Base-by-base conservation (phyloP, 2,797 vertebrate species). In the Etheostoma nigrum region DNA sequence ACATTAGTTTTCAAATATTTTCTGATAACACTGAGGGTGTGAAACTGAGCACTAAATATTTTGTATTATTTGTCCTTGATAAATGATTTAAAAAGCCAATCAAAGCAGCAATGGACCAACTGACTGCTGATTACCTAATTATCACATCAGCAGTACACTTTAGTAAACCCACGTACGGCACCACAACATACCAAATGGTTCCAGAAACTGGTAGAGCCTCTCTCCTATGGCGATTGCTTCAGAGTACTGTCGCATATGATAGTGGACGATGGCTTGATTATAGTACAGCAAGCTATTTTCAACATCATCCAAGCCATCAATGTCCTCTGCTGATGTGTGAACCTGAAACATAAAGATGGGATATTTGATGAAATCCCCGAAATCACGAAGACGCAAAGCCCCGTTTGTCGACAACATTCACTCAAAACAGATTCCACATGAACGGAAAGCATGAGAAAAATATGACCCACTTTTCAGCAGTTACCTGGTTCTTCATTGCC, bases 151-250 rank as follows among this genome's bases (percentile, higher is more conserved):
- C 18, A 71, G 44, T 16, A 45, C 7, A 40, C 11, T 14, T 16
- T 1, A 40, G 7, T 25, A 18, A 40, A 53, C 2, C 80, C 49
- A 86, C 75, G 79, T 51, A 36, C 72, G 70, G 15, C 2, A 79
- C 10, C 13, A 27, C 12, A 51, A 96, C 97, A 7, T 96, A 99
- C 98, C 98, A 68, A 99, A 99, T 48, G 98, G 98, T 88, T 99
- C 98, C 85, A 99, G 96, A 58, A 99, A 99, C 92, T 99, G 98
- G 88, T 99, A 99, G 30, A 99, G 96, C 78, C 97, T 97, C 92
- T 99, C 98, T 71, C 96, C 98, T 21, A 98, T 95, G 3, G 95
- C 88, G 84, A 99, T 98, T n/a, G 98, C 98, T 88, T 99, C 97
- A 2, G 96, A 96, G 69, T 97, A 97, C 88, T 99, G 98, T 2